Evolutionary conservation across 2,888 invertebrate species (phyloP).

Genomic region (Ypsolopha sequella): DNA sequence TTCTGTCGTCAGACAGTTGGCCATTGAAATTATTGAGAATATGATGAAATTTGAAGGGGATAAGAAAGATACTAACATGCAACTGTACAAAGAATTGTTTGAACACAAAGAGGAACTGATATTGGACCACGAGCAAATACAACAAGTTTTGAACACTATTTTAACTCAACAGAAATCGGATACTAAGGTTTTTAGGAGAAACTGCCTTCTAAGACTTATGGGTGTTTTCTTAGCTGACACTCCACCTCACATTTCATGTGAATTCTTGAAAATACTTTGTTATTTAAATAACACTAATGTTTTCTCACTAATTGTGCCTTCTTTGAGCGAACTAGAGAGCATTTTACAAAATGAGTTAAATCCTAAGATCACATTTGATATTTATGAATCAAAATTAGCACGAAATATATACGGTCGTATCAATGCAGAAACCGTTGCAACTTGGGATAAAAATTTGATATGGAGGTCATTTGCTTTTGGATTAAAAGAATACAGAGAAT

Average conservation of each 20-base stretch:
- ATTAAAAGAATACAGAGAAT: conserved; percentile 64
- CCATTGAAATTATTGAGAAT: conserved; percentile 62
- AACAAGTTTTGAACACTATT: conserved; percentile 73
- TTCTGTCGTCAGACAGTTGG: conserved; percentile 63
- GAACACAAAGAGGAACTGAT: conserved; percentile 70
- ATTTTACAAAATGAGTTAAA: conserved; percentile 27
- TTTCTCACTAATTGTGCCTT: conserved; percentile 41
- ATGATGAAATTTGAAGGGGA: conserved; percentile 34
- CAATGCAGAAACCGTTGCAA: conserved; percentile 55
- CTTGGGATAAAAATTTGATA: conserved; percentile 47
- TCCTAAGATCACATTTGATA: conserved; percentile 39
- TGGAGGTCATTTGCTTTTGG: conserved; percentile 72
- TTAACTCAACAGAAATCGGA: conserved; percentile 66
- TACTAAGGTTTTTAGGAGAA: conserved; percentile 42
- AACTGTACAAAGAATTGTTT: conserved; percentile 57
- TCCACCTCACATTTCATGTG: conserved; percentile 57
- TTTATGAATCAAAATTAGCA: conserved; percentile 66
- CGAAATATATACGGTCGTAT: conserved; percentile 68
- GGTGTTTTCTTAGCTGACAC: conserved; percentile 38
- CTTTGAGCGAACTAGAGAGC: conserved; percentile 31
- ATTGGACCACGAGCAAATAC: conserved; percentile 76
- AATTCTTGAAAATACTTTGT: conserved; percentile 52
- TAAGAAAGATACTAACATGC: conserved; percentile 43
- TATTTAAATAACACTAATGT: conserved; percentile 55
- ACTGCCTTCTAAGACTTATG: conserved; percentile 43